Percentiles rank a stretch among this genome's conserved stretches.
phyloP scores from a whole-genome alignment of 1,140 invertebrate species.

The Sesamia nonagrioides region DNA sequence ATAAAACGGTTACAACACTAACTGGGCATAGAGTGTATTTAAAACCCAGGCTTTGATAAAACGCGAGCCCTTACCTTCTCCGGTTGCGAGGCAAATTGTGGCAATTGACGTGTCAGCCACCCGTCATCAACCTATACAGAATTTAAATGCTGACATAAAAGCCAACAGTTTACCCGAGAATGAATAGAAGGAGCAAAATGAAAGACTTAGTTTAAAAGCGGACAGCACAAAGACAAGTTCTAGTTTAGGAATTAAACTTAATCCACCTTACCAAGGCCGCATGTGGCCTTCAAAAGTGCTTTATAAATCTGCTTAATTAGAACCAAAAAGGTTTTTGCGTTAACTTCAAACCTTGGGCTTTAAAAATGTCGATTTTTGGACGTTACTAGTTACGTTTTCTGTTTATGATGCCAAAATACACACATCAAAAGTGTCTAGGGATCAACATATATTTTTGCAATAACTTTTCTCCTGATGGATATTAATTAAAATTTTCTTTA shows the following conservation, averaged over 20 bases:
- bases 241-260: conserved; percentile 11
- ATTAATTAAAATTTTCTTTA: too few relatives aligned
- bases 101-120: too few relatives aligned
- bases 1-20: too few relatives aligned
- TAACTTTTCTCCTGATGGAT: too few relatives aligned
- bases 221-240: neutral
- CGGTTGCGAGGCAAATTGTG: too few relatives aligned
- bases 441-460: too few relatives aligned
- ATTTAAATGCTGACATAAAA: neutral
- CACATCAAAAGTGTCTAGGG: too few relatives aligned
- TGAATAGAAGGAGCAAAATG: neutral
- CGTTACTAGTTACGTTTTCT: neutral
- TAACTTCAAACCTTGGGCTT: neutral
- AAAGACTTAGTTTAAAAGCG: neutral
- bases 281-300: neutral
- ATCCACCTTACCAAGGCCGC: neutral
- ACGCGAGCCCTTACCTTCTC: too few relatives aligned
- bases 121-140: too few relatives aligned
- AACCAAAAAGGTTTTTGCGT: neutral
- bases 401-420: neutral
- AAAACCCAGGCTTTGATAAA: too few relatives aligned
- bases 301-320: conserved; percentile 18
- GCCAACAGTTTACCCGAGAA: neutral
- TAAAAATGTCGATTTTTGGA: neutral
- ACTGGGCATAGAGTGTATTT: too few relatives aligned